Base-by-base conservation (phyloP, 2,888 invertebrate genomes). In the Arrhopalites spinosus region DNA sequence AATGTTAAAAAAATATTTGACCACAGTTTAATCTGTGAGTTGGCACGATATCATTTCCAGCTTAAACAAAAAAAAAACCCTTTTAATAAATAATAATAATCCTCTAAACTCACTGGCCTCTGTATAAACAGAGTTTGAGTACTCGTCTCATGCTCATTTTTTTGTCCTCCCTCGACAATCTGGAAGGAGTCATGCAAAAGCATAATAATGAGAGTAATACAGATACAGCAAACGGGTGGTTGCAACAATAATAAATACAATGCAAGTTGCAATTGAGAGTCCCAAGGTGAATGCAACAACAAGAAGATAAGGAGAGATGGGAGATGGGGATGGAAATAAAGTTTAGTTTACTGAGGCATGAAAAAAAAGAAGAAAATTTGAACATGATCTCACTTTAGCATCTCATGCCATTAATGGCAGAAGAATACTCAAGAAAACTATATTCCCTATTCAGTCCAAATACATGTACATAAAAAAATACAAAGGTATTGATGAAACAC, bases 401-500 rank as follows among this genome's bases (percentile, higher is more conserved):
- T 23, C 25, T 59, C 25, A 20, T 23, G 59, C 25, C 25, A 59
- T 59, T 59, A 59, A 25, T 59, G 59, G 59, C 23, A 59, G 59
- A 50, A 36, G 36, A 36, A 3, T 36, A 11, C 11, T 36, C 3
- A 36, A 36, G 36, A 36, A 36, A 11, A 36, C 5, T 11, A 36
- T 36, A 36, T 36, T 36, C 36, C 3, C 36, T 36, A 36, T 7
- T 11, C 11, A 36, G n/a, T n/a, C 36, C 36, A 36, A 36, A 36
- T 36, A 11, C 36, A 59, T 53, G 3, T 3, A 59, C 23, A 59
- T 23, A n/a, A 27, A 63, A 64, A 53, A 29, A 50, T 13, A 71
- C 64, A 75, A 71, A 75, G 66, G 47, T 71, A 72, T 72, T 72
- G 75, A 76, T 76, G 75, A 76, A 71, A 71, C 30, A 76, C 61